These are phyloP conservation scores for Otolemur crassicaudatus DNA, from an alignment of 2,797 vertebrate species.

Conservation along the genomic window DNA sequence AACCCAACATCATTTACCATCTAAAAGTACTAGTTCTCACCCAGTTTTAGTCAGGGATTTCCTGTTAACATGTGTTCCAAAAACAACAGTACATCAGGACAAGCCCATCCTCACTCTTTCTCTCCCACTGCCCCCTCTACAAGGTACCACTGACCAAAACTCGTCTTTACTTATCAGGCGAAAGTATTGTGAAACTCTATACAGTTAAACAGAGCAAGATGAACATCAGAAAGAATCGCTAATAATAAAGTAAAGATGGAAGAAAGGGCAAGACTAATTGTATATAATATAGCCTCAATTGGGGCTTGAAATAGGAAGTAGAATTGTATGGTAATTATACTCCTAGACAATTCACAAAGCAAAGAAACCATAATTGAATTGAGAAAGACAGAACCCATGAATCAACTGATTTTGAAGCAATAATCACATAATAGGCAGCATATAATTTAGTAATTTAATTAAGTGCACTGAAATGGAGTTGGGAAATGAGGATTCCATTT, in stretches of 20 bases:
- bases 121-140: neutral
- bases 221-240: neutral
- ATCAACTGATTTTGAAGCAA: constrained; percentile 61
- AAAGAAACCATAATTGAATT: constrained; percentile 62
- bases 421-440: constrained; percentile 62
- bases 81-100: neutral
- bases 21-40: neutral
- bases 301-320: constrained; percentile 24
- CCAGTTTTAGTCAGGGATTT: constrained; percentile 12
- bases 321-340: constrained; percentile 5
- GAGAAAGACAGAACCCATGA: constrained; percentile 43
- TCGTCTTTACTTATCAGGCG: neutral
- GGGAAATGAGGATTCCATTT: neutral
- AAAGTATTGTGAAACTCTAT: too few species aligned
- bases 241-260: neutral
- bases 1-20: neutral
- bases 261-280: constrained; percentile 26
- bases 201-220: neutral
- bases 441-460: constrained; percentile 63
- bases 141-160: neutral
- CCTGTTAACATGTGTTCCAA: neutral
- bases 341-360: constrained; percentile 44
- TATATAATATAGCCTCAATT: neutral
- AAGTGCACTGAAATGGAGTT: neutral
- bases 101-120: neutral